Percentiles rank a stretch among this genome's conserved stretches.
Evolutionary conservation across 2,888 invertebrate species (phyloP).

Genomic region (Aphidius colemani): DNA sequence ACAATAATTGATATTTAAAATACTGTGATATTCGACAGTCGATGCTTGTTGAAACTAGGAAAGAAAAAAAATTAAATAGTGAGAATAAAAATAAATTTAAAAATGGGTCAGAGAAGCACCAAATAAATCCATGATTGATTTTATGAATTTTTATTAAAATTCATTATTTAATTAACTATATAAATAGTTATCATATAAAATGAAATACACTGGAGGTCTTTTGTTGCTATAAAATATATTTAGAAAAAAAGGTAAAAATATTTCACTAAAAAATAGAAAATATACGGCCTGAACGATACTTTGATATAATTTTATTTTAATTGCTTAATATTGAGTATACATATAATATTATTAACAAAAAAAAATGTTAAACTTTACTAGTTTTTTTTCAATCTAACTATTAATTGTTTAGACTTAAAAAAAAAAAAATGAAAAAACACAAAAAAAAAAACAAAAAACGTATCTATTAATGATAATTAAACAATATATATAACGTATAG

Average conservation of each 20-base stretch:
- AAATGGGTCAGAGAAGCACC: conserved; percentile 20
- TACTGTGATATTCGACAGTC: conserved; percentile 57
- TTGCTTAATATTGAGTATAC: background rate
- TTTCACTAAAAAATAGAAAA: background rate
- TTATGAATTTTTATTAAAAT: conserved; percentile 1
- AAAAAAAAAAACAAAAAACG: too few species aligned
- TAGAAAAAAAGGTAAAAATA: background rate
- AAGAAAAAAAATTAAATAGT: conserved; percentile 38
- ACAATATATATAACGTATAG: too few species aligned
- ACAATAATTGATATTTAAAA: conserved; percentile 50
- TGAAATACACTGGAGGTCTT: background rate
- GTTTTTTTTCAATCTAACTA: too few species aligned
- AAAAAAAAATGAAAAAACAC: too few species aligned
- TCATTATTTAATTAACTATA: conserved; percentile 12
- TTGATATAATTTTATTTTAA: background rate
- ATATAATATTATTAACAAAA: too few species aligned
- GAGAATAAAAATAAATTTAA: conserved; percentile 5
- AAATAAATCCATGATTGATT: background rate
- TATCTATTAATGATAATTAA: too few species aligned
- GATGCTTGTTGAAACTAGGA: conserved; percentile 55
- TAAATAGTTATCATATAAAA: conserved; percentile 25
- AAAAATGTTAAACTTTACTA: too few species aligned
- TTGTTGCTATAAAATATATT: background rate
- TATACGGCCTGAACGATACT: background rate
- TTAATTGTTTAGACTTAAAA: too few species aligned